phyloP scores from a whole-genome alignment of 2,113 vertebrate genomes.

The Empidonax alnorum region DNA sequence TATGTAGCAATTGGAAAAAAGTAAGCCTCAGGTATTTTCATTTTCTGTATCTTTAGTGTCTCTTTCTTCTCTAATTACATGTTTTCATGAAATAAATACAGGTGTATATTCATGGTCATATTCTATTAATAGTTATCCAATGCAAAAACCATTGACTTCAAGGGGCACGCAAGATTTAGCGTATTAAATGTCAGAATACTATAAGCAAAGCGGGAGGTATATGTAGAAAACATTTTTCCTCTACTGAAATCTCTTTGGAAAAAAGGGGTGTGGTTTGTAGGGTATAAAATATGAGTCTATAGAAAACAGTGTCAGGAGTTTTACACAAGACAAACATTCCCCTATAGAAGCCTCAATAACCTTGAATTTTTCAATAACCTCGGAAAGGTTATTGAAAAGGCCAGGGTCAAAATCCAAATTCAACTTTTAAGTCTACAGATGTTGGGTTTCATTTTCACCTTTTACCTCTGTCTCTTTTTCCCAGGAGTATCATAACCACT shows the following conservation, averaged over 20 bases:
- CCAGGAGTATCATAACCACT: not conserved
- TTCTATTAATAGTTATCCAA: not conserved
- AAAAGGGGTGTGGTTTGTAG: not conserved
- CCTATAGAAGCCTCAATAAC: not conserved
- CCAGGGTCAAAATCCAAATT: not conserved
- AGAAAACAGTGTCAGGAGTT: not conserved
- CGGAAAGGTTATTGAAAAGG: too few species aligned
- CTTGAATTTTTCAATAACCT: not conserved
- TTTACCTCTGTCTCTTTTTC: not conserved
- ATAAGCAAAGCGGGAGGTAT: not conserved
- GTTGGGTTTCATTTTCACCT: not conserved
- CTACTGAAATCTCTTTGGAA: not conserved
- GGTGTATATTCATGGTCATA: not conserved
- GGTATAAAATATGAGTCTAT: not conserved
- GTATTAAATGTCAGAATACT: not conserved
- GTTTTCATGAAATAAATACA: not conserved
- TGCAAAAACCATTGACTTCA: not conserved
- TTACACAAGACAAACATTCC: not conserved
- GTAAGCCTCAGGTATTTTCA: not conserved
- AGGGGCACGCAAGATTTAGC: not conserved
- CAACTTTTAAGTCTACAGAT: not conserved
- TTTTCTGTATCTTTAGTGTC: not conserved
- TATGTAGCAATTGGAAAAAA: not conserved
- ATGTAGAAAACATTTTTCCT: not conserved
- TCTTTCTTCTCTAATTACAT: not conserved